phyloP scores from a whole-genome alignment of 1,140 invertebrate genomes.

The Chironomus striatipennis region DNA sequence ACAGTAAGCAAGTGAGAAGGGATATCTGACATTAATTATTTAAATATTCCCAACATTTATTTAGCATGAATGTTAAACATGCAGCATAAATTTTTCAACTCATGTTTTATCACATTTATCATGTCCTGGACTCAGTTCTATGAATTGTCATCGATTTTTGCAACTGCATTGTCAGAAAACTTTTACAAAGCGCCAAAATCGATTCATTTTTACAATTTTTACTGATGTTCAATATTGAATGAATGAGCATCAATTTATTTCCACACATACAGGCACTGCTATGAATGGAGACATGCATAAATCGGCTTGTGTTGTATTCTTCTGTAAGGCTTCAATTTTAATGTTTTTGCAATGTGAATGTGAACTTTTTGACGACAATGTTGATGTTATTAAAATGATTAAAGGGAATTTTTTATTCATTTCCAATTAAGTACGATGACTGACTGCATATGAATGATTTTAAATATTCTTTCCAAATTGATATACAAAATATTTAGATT shows the following conservation, averaged over 20 bases:
- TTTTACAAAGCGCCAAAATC: background rate
- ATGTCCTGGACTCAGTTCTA: background rate
- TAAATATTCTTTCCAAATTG: no score
- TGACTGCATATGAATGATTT: no score
- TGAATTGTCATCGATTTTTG: background rate
- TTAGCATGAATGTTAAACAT: background rate
- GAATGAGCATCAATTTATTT: slow-evolving; percentile 14
- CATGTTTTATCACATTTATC: background rate
- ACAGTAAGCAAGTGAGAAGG: background rate
- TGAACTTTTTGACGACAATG: background rate
- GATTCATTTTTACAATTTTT: slow-evolving; percentile 5
- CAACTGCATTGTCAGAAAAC: background rate
- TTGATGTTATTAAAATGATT: background rate
- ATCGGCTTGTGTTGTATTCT: background rate
- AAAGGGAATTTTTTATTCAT: background rate
- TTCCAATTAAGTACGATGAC: background rate
- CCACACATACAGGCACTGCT: background rate
- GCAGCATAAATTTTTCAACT: background rate
- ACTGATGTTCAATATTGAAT: background rate
- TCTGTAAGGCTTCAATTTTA: slow-evolving; percentile 7
- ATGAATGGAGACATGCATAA: no score
- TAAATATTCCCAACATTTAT: background rate
- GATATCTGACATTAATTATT: background rate
- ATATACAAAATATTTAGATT: no score
- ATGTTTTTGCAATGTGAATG: background rate